These are phyloP conservation scores for Sebastes hubbsi DNA, from an alignment of 2,797 vertebrate species.

Conservation along the genomic window DNA sequence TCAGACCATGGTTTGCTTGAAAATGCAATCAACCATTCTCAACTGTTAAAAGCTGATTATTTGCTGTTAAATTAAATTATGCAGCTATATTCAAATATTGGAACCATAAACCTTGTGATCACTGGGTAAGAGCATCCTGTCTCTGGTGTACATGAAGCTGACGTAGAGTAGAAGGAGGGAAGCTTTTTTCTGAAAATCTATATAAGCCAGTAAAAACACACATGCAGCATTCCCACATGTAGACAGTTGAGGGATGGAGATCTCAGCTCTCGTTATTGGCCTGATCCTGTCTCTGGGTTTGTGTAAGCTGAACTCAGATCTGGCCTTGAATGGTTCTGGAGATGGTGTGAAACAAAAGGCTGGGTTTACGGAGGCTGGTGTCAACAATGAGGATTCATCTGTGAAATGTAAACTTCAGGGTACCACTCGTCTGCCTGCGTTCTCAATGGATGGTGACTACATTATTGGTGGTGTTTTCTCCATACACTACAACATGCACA, in stretches of 20 bases:
- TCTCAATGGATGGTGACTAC: constrained; percentile 58
- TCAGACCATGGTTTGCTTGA: neutral
- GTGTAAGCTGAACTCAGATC: constrained; percentile 7
- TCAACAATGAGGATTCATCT: neutral
- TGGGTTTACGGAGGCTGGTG: neutral
- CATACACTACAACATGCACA: constrained; percentile 52
- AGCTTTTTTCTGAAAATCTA: neutral
- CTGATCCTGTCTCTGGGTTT: constrained; percentile 23
- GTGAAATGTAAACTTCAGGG: constrained; percentile 39
- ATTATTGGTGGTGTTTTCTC: constrained; percentile 64
- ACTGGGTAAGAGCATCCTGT: neutral
- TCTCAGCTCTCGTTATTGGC: constrained; percentile 1
- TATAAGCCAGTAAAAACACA: constrained; percentile 35
- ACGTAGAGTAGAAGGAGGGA: neutral
- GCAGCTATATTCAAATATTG: neutral
- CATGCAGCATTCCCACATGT: neutral
- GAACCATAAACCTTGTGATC: neutral
- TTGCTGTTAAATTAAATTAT: neutral
- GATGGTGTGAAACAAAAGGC: neutral
- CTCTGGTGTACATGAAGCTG: neutral
- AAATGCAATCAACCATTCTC: neutral
- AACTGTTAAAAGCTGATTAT: neutral
- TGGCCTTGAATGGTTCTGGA: neutral
- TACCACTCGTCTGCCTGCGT: constrained; percentile 12
- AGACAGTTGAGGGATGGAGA: constrained; percentile 16